Evolutionary conservation across 1,140 invertebrate genomes (phyloP).

Genomic region (Phthorimaea operculella): DNA sequence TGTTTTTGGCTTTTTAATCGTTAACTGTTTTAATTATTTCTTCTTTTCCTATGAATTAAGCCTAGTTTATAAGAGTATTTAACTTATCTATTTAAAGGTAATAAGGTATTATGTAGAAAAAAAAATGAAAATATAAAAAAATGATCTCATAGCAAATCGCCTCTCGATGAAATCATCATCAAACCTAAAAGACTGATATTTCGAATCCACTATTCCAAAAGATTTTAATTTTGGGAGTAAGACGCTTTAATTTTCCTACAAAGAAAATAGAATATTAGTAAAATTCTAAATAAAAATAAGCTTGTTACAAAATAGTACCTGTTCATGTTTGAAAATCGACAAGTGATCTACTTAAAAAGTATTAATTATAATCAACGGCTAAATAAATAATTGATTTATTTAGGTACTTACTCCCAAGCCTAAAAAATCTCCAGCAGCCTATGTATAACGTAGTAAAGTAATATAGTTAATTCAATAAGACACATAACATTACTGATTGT

Average conservation of each 20-base stretch:
- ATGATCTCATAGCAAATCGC: not conserved
- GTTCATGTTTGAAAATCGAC: too few relatives aligned
- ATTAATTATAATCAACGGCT: too few relatives aligned
- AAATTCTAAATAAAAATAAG: too few relatives aligned
- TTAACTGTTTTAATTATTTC: not conserved
- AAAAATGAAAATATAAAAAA: not conserved
- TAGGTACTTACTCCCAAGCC: too few relatives aligned
- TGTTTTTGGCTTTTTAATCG: not conserved
- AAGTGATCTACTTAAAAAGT: too few relatives aligned
- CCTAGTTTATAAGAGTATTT: not conserved
- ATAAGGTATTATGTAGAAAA: not conserved
- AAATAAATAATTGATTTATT: too few relatives aligned
- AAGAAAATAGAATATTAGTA: too few relatives aligned
- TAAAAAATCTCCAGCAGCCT: too few relatives aligned
- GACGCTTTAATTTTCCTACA: not conserved
- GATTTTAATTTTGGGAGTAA: not conserved
- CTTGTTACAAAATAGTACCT: too few relatives aligned
- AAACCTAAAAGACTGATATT: constrained; percentile 1
- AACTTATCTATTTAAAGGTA: not conserved
- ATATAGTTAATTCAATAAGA: too few relatives aligned
- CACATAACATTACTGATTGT: too few relatives aligned
- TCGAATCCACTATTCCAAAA: not conserved
- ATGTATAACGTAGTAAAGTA: too few relatives aligned
- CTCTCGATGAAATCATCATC: not conserved
- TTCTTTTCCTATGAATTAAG: not conserved